Percentiles rank a stretch among this genome's conserved stretches.
phyloP scores from a whole-genome alignment of 2,888 invertebrate genomes.

The Melipona bicolor region DNA sequence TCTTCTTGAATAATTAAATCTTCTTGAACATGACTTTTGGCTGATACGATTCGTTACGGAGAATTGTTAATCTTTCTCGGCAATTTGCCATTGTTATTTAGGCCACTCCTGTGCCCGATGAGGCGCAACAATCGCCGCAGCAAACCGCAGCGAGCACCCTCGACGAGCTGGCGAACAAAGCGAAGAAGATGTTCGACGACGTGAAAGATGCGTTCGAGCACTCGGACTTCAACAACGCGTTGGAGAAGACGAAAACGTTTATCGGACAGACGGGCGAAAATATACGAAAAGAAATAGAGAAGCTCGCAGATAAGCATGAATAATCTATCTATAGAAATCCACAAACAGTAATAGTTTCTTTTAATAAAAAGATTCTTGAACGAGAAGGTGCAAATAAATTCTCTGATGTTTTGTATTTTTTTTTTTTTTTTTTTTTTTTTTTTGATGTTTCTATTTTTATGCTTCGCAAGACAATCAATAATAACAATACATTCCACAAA shows the following conservation, averaged over 20 bases:
- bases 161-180: background rate
- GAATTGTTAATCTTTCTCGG: background rate
- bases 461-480: no score
- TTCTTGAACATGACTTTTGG: background rate
- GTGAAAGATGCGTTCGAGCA: conserved; percentile 60
- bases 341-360: background rate
- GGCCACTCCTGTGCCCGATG: conserved; percentile 50
- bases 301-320: conserved; percentile 65
- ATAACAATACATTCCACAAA: no score
- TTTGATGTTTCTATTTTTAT: no score
- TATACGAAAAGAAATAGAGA: conserved; percentile 65
- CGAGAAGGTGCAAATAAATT: no score
- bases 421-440: no score
- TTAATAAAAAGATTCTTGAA: background rate
- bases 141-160: background rate
- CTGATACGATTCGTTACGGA: background rate
- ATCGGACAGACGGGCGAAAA: conserved; percentile 67
- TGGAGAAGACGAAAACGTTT: conserved; percentile 64
- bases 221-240: conserved; percentile 63
- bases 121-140: background rate
- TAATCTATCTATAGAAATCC: conserved; percentile 1
- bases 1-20: background rate
- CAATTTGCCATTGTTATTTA: background rate
- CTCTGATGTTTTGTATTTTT: no score
- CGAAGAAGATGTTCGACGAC: conserved; percentile 48